Percentiles rank a stretch among this genome's conserved stretches.
These are phyloP conservation scores for Clepsis dumicolana DNA, from an alignment of 2,888 invertebrate species.

Conservation along the genomic window DNA sequence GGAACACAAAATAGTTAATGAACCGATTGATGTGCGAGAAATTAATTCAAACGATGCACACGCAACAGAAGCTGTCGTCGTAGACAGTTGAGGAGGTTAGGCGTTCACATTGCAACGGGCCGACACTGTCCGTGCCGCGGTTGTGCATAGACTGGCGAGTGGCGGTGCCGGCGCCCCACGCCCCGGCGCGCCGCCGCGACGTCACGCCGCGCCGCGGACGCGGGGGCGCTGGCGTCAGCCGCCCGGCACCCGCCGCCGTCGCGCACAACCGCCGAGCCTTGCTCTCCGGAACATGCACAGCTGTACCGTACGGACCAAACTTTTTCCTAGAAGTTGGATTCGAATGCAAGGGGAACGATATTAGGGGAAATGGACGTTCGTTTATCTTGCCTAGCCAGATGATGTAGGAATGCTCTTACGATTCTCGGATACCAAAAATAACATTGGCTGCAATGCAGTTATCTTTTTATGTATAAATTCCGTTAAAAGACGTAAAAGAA, in stretches of 20 bases:
- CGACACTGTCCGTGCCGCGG: constrained; percentile 83
- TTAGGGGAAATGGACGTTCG: neutral
- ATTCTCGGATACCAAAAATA: neutral
- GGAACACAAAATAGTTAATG: constrained; percentile 72
- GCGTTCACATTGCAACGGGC: constrained; percentile 85
- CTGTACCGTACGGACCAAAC: neutral
- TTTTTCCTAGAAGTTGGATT: constrained; percentile 4
- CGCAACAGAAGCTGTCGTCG: constrained; percentile 79
- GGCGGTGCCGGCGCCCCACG: constrained; percentile 53
- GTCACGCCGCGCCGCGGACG: constrained; percentile 54
- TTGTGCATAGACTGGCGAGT: constrained; percentile 78
- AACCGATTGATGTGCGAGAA: constrained; percentile 55
- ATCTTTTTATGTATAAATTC: neutral
- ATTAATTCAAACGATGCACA: constrained; percentile 67
- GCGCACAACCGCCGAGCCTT: constrained; percentile 7
- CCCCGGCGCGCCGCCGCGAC: constrained; percentile 46
- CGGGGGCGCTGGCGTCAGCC: constrained; percentile 20
- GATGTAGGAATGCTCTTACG: neutral
- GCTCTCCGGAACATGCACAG: constrained; percentile 3
- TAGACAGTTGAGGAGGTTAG: constrained; percentile 78
- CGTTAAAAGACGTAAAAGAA: neutral
- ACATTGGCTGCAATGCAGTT: neutral
- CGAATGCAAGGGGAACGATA: neutral
- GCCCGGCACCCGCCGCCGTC: constrained; percentile 14
- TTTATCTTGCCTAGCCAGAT: neutral